These are phyloP conservation scores for Clarias fuscus DNA, from an alignment of 2,797 vertebrate genomes.

Conservation along the genomic window DNA sequence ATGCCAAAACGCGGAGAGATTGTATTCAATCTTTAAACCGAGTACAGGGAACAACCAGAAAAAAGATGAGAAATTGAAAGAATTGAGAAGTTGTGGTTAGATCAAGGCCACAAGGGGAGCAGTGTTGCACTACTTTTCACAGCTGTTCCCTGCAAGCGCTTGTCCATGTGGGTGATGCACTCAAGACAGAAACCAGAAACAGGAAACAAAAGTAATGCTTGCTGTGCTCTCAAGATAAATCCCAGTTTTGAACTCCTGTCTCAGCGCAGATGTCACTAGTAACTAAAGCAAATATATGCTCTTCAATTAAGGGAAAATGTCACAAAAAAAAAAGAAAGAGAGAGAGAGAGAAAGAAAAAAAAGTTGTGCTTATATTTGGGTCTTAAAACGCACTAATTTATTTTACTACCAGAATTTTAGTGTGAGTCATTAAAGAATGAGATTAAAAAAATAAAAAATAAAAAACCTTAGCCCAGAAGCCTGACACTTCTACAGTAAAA, in stretches of 20 bases:
- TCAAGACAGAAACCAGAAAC: constrained; percentile 26
- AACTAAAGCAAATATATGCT: background rate
- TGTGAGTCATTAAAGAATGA: background rate
- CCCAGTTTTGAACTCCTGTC: background rate
- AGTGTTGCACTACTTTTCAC: constrained; percentile 57
- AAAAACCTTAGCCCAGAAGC: background rate
- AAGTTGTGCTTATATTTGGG: background rate
- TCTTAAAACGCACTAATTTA: background rate
- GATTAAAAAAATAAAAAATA: too few species aligned
- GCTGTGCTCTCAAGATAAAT: constrained; percentile 15
- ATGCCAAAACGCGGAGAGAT: too few species aligned
- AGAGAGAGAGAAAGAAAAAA: too few species aligned
- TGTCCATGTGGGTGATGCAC: constrained; percentile 30
- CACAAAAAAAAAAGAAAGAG: background rate
- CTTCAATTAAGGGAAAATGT: too few species aligned
- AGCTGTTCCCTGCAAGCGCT: background rate
- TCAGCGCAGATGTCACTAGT: background rate
- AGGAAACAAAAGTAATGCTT: constrained; percentile 15
- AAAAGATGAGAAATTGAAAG: background rate
- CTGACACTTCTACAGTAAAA: background rate
- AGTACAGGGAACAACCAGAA: background rate
- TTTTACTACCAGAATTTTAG: background rate
- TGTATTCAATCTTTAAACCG: background rate
- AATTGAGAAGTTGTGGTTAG: constrained; percentile 11
- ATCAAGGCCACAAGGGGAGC: constrained; percentile 56